Base-by-base conservation (phyloP, 1,140 invertebrate genomes). In the Drosophila chauvacae region DNA sequence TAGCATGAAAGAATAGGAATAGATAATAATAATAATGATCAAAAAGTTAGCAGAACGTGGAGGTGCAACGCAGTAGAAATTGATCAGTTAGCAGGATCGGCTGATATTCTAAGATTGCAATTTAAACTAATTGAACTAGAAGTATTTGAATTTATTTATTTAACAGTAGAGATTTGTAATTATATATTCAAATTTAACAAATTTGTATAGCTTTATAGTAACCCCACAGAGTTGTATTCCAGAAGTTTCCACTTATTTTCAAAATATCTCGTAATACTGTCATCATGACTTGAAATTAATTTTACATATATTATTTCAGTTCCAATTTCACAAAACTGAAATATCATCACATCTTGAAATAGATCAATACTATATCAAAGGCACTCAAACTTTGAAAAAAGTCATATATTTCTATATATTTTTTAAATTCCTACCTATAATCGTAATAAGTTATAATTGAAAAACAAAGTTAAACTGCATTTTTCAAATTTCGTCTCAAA, bases 41-140 rank as follows among this genome's bases (percentile, higher is more conserved):
- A 45, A 78, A 78, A 45, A 65, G 55, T 71, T 75, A 64, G 58
- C 70, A 37, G 44, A 73, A 76, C 45, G 61, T 23, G 60, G n/a
- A 66, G 51, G 59, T 64, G 60, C 48, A 56, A 60, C 47, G 47
- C 35, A 63, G 41, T 37, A 30, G 50, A 30, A 39, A 30, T 55
- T 56, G 77, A 80, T 53, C 83, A 84, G 85, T 80, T 81, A 48
- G 58, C 66, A 53, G 61, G 37, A 48, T 23, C 13, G 28, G 3
- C 2, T 18, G 28, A n/a, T 61, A 41, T 30, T 9, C 3, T 37
- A 6, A 66, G 7, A 10, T 16, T 16, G 7, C 26, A 7, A n/a
- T 48, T 26, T 23, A 13, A 7, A 13, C 33, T 35, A 18, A 18
- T 11, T 18, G 9, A 44, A 18, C n/a, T 42, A 33, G 42, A 20